Percentiles rank a stretch among this genome's conserved stretches.
Evolutionary conservation across 1,140 invertebrate genomes (phyloP).

Genomic region (Monomorium pharaonis): DNA sequence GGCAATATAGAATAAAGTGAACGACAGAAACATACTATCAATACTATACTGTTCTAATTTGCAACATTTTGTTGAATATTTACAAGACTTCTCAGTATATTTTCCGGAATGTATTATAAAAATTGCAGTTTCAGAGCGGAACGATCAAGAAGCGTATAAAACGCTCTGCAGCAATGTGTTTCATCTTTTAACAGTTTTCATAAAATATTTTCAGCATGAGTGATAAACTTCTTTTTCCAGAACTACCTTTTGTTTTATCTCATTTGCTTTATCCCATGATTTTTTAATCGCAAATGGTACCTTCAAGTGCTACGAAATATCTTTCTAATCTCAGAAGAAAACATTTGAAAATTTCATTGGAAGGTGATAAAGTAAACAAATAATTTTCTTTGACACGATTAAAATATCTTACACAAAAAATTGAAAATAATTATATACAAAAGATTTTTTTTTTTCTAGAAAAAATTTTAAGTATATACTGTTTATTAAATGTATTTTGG

Average conservation of each 20-base stretch:
- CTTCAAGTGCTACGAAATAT: not conserved
- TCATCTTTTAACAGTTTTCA: constrained; percentile 28
- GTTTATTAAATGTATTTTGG: no score
- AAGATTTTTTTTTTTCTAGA: not conserved
- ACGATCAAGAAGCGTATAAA: constrained; percentile 2
- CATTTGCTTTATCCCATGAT: not conserved
- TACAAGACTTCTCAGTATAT: not conserved
- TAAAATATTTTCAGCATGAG: not conserved
- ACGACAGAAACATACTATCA: not conserved
- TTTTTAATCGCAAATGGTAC: not conserved
- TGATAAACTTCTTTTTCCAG: not conserved
- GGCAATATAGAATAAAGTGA: not conserved
- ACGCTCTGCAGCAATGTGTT: not conserved
- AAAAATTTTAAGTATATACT: no score
- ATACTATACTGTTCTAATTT: not conserved
- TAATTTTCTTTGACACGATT: not conserved
- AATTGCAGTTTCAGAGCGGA: not conserved
- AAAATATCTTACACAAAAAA: not conserved
- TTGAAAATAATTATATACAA: not conserved
- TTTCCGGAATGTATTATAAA: constrained; percentile 2
- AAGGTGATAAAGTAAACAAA: not conserved
- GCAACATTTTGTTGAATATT: not conserved
- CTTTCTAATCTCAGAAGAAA: not conserved
- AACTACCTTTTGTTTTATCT: constrained; percentile 16
- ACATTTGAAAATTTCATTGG: not conserved